Evolutionary conservation across 2,797 vertebrate genomes (phyloP).

Genomic region (Streptopelia turtur): DNA sequence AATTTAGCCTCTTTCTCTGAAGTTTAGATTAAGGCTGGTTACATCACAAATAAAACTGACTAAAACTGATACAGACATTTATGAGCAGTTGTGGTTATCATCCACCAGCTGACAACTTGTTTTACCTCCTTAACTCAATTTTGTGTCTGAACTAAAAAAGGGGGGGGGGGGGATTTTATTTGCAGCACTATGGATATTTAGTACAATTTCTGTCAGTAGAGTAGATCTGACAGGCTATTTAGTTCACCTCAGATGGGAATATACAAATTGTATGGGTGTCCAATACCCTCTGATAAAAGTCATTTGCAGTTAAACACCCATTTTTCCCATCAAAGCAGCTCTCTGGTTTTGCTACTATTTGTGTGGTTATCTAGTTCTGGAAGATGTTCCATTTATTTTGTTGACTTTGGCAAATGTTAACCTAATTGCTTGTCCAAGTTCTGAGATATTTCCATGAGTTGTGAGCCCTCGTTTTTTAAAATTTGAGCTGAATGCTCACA

Average conservation of each 20-base stretch:
- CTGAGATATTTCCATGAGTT: neutral
- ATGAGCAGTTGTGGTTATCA: constrained; percentile 21
- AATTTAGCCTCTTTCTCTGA: constrained; percentile 36
- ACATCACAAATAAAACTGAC: constrained; percentile 8
- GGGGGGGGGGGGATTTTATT: neutral
- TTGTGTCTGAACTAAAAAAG: neutral
- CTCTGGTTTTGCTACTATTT: neutral
- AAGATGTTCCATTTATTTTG: neutral
- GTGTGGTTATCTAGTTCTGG: constrained; percentile 10
- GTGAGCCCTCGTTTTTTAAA: neutral
- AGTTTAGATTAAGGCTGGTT: constrained; percentile 9
- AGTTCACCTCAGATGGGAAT: neutral
- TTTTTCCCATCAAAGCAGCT: neutral
- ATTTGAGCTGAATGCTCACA: neutral
- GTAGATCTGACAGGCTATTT: neutral
- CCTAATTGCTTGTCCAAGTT: neutral
- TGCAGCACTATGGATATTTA: neutral
- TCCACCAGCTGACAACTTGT: neutral
- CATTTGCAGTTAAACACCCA: neutral
- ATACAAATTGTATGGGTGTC: neutral
- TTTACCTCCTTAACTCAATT: constrained; percentile 37
- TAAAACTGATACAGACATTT: constrained; percentile 43
- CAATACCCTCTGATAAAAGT: neutral
- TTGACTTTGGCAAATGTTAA: constrained; percentile 2
- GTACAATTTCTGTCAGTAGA: neutral